phyloP scores from a whole-genome alignment of 1,140 invertebrate species.

The Theocolax elegans region DNA sequence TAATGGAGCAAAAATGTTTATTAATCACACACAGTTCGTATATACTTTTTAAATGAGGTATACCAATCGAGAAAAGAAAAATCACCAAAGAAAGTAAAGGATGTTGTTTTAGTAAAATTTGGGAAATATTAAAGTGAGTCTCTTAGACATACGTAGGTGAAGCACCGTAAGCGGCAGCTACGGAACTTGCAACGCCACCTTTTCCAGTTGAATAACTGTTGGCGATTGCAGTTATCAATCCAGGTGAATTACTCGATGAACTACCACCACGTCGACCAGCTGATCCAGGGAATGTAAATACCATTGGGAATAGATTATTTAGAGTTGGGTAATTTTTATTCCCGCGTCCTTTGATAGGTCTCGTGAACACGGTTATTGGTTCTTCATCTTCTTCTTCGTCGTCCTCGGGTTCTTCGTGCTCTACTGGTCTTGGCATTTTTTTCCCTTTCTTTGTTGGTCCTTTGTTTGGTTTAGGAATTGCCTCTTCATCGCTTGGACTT shows the following conservation, averaged over 20 bases:
- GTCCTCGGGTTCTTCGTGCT: too few species aligned
- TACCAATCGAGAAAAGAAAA: neutral
- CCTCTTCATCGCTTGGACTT: too few species aligned
- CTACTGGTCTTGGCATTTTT: too few species aligned
- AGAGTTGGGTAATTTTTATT: too few species aligned
- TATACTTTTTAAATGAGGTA: neutral
- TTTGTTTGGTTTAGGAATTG: too few species aligned
- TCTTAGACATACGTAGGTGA: conserved; percentile 43
- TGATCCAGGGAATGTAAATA: conserved; percentile 58
- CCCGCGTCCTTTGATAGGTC: too few species aligned
- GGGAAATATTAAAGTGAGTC: too few species aligned
- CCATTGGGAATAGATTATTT: conserved; percentile 61
- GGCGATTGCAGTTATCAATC: conserved; percentile 65
- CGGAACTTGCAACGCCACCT: conserved; percentile 67
- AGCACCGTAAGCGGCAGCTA: conserved; percentile 67
- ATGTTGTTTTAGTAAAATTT: too few species aligned
- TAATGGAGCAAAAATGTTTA: too few species aligned
- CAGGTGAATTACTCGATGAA: conserved; percentile 47
- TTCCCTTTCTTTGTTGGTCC: too few species aligned
- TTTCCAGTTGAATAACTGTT: conserved; percentile 68
- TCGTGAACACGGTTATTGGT: too few species aligned
- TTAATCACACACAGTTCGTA: conserved; percentile 24
- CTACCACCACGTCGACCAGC: conserved; percentile 38
- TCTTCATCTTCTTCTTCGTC: too few species aligned
- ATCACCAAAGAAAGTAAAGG: conserved; percentile 5